phyloP scores from a whole-genome alignment of 1,140 invertebrate species.

The Archivesica marissinica region DNA sequence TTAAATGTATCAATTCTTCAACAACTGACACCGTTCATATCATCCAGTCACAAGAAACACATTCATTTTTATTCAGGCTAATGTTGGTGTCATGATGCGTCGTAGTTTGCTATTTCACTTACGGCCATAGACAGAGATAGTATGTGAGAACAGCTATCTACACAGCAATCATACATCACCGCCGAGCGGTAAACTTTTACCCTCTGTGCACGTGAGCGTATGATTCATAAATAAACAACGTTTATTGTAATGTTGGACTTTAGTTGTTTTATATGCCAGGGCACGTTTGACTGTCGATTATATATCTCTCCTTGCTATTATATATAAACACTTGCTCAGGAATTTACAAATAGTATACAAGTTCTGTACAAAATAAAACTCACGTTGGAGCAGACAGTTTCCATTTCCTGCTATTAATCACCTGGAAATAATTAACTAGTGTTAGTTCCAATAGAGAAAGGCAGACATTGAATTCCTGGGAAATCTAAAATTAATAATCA shows the following conservation, averaged over 20 bases:
- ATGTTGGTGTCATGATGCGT: too few relatives aligned
- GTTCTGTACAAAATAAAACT: too few relatives aligned
- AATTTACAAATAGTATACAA: background rate
- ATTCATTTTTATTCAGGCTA: too few relatives aligned
- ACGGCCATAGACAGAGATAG: too few relatives aligned
- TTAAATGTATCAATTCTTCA: too few relatives aligned
- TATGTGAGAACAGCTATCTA: too few relatives aligned
- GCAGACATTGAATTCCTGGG: background rate
- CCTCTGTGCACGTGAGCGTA: background rate
- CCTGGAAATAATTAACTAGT: background rate
- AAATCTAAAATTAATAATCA: background rate
- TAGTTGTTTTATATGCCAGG: background rate
- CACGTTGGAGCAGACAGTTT: background rate
- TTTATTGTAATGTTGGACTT: background rate
- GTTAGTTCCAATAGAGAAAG: background rate
- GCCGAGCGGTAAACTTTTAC: background rate
- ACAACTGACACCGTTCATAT: too few relatives aligned
- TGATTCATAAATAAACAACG: background rate
- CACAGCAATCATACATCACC: background rate
- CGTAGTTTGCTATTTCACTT: too few relatives aligned
- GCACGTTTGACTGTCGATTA: background rate
- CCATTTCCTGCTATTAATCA: background rate
- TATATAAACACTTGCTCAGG: background rate
- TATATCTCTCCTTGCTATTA: background rate
- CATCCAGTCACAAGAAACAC: too few relatives aligned